Evolutionary conservation across 2,888 invertebrate genomes (phyloP).

Genomic region (Caenorhabditis afra): DNA sequence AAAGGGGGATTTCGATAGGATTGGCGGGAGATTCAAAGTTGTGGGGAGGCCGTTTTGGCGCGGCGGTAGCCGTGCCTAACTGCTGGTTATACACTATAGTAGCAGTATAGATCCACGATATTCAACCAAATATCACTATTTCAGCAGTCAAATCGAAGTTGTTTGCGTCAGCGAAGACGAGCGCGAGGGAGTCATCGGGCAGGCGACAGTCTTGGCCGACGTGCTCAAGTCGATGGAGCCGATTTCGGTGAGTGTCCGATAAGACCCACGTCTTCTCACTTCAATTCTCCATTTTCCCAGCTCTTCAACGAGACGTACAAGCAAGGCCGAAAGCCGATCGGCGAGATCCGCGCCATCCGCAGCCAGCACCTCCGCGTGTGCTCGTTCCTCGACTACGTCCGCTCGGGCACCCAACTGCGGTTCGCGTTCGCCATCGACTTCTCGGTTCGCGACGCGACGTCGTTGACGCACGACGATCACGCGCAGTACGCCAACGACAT

Average conservation of each 20-base stretch:
- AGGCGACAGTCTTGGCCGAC: constrained; percentile 30
- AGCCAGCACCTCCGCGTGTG: constrained; percentile 66
- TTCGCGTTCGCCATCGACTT: constrained; percentile 74
- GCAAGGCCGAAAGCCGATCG: constrained; percentile 65
- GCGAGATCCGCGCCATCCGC: constrained; percentile 67
- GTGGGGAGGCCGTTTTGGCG: too few species aligned
- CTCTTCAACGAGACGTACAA: constrained; percentile 54
- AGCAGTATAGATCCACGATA: too few species aligned
- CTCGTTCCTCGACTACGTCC: constrained; percentile 73
- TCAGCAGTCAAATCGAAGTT: constrained; percentile 53
- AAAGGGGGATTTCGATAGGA: too few species aligned
- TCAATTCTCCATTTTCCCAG: too few species aligned
- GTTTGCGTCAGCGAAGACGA: constrained; percentile 53
- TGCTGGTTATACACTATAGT: too few species aligned
- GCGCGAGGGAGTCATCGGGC: constrained; percentile 49
- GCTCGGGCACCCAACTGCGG: constrained; percentile 61
- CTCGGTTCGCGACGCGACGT: constrained; percentile 62
- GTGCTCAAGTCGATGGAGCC: constrained; percentile 34
- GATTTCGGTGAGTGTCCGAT: constrained; percentile 24
- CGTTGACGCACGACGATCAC: constrained; percentile 57
- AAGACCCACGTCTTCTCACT: not conserved
- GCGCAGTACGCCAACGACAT: constrained; percentile 70
- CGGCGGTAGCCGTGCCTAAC: too few species aligned
- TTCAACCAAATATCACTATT: too few species aligned
- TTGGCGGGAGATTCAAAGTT: too few species aligned